Evolutionary conservation across 2,888 invertebrate genomes (phyloP).

Genomic region (Athalia rosae): DNA sequence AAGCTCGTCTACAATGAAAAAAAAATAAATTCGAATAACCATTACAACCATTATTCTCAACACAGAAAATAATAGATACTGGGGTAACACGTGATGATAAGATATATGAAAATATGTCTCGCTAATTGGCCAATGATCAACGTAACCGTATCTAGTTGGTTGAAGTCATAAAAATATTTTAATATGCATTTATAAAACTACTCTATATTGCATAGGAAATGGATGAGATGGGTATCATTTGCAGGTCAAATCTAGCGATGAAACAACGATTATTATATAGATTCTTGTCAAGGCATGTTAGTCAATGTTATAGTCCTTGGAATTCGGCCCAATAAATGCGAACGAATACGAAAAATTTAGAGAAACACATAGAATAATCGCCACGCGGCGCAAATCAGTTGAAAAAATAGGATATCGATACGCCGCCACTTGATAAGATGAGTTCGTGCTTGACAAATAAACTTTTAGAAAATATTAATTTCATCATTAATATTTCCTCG

Average conservation of each 20-base stretch:
- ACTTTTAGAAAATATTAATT: not conserved
- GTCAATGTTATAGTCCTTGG: not conserved
- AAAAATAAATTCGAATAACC: constrained; percentile 28
- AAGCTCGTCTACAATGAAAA: constrained; percentile 85
- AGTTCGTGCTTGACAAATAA: constrained; percentile 8
- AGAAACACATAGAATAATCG: constrained; percentile 15
- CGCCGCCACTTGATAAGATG: constrained; percentile 3
- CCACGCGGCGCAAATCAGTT: constrained; percentile 3
- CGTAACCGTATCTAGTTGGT: no score
- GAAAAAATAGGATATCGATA: not conserved
- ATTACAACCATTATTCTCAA: not conserved
- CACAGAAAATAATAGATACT: constrained; percentile 2
- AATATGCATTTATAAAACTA: no score
- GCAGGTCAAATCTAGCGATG: no score
- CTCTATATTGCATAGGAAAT: no score
- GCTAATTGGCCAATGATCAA: not conserved
- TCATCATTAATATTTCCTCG: no score
- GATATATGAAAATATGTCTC: not conserved
- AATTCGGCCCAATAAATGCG: constrained; percentile 6
- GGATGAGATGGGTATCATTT: no score
- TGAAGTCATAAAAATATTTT: no score
- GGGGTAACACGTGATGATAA: constrained; percentile 8
- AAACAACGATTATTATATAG: not conserved
- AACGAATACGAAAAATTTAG: not conserved
- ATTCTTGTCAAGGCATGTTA: constrained; percentile 19